Evolutionary conservation across 2,888 invertebrate genomes (phyloP), one percentile per base, ranked within the genome.

Genomic region (Polydesmus complanatus): DNA sequence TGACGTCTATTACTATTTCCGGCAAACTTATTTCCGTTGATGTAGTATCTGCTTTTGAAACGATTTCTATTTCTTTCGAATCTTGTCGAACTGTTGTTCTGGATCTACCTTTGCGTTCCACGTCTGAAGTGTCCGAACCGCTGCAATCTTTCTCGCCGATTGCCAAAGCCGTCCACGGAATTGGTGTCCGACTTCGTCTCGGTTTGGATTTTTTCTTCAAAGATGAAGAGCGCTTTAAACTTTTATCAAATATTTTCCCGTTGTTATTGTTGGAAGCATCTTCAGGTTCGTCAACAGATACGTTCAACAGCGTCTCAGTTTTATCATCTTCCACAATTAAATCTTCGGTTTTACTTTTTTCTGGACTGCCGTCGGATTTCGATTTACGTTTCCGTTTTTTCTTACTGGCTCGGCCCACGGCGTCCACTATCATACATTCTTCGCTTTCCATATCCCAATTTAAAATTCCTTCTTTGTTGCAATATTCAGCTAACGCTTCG

Each of bases 161-260:
- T 19, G 37, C 11, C n/a, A 58, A 19, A 11, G 49, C 50, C 18
- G 22, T 19, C 58, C 58, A 58, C 19, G 58, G 58, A 25, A 58
- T 26, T 1, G 58, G 58, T 8, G 58, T 58, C 19, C 58, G 51
- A 27, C 58, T 58, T 5, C 58, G 58, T 51, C 27, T 22, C 8
- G 58, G 51, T 3, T 50, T 49, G 19, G 49, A 26, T 19, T 58
- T 58, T 21, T 51, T 51, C 51, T 51, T 22, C 11, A 51, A 51
- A 51, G 37, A 37, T 37, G 37, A 37, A 37, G 37, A 37, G 5
- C 37, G 5, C 14, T 37, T 37, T 37, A 37, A 37, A 37, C 37
- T 37, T 37, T 37, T 37, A 37, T 37, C 37, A n/a, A n/a, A n/a
- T n/a, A n/a, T n/a, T n/a, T n/a, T n/a, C n/a, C n/a, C n/a, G n/a